A percentile compares a stretch with the other conserved stretches of the same genome.
Evolutionary conservation across 2,888 invertebrate genomes (phyloP).

Genomic region (Barypeithes pellucidus): DNA sequence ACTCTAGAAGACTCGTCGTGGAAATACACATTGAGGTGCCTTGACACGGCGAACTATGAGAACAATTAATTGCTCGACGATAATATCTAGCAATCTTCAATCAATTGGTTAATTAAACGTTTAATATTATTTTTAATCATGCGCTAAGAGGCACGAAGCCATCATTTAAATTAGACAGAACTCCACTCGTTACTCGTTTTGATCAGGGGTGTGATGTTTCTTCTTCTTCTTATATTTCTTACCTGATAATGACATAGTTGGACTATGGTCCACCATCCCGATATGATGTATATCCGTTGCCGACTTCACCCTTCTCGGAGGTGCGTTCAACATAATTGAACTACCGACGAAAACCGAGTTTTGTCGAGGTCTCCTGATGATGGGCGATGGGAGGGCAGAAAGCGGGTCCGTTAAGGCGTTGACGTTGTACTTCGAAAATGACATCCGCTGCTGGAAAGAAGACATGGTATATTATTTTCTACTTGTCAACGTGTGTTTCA

Average conservation of each 20-base stretch:
- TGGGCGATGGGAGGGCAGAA: slow-evolving; percentile 69
- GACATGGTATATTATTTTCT: not conserved
- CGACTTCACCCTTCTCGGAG: slow-evolving; percentile 85
- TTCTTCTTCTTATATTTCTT: slow-evolving; percentile 39
- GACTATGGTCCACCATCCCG: slow-evolving; percentile 68
- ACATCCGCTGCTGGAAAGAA: slow-evolving; percentile 70
- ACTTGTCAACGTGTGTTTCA: not conserved
- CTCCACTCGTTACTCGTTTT: no score
- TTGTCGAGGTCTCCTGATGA: slow-evolving; percentile 76
- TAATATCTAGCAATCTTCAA: no score
- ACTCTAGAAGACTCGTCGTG: no score
- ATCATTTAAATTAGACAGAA: no score
- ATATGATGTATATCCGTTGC: slow-evolving; percentile 88
- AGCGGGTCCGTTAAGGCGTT: slow-evolving; percentile 75
- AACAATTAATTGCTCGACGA: no score
- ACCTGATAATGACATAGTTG: slow-evolving; percentile 62
- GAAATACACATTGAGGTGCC: no score
- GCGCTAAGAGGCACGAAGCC: no score
- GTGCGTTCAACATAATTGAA: slow-evolving; percentile 79
- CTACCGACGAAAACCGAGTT: slow-evolving; percentile 91
- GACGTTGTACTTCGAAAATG: slow-evolving; percentile 79
- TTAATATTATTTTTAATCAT: no score
- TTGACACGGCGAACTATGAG: no score
- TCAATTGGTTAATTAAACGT: no score
- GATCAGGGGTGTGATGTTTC: no score